Evolutionary conservation across 2,113 vertebrate species (phyloP).

Genomic region (Seriola rivoliana): DNA sequence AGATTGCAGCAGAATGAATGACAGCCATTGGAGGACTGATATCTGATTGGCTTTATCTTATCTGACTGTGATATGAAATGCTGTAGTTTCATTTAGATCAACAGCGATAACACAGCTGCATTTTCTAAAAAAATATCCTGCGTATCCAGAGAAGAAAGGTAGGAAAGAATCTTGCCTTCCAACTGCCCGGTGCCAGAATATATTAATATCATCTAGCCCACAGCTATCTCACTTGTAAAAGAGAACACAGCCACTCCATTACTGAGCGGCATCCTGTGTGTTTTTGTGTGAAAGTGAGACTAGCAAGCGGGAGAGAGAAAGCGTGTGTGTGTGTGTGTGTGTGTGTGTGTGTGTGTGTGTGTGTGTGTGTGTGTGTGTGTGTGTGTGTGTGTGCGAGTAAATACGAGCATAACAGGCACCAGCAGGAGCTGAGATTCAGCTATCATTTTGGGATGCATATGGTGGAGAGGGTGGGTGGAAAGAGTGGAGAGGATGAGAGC

Average conservation of each 20-base stretch:
- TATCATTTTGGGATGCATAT: slow-evolving; percentile 59
- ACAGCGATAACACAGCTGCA: background rate
- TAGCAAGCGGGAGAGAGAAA: background rate
- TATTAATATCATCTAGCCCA: slow-evolving; percentile 18
- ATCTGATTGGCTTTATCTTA: background rate
- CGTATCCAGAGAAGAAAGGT: background rate
- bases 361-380: background rate
- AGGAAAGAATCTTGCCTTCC: background rate
- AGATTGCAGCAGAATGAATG: slow-evolving; percentile 1
- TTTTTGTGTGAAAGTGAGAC: background rate
- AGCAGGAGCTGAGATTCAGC: slow-evolving; percentile 41
- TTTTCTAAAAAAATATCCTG: background rate
- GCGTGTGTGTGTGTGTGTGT: background rate
- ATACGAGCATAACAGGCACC: slow-evolving; percentile 28
- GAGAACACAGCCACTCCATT: slow-evolving; percentile 13
- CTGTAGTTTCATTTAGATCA: background rate
- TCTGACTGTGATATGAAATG: background rate
- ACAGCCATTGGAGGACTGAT: background rate
- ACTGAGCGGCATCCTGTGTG: slow-evolving; percentile 2
- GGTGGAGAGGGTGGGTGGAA: slow-evolving; percentile 58
- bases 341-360: background rate
- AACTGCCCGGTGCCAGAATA: background rate
- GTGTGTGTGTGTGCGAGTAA: background rate
- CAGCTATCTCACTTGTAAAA: slow-evolving; percentile 21
- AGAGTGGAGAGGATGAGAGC: slow-evolving; percentile 29